These are phyloP conservation scores for Ceratothoa steindachneri DNA, from an alignment of 2,888 invertebrate species.

Conservation along the genomic window DNA sequence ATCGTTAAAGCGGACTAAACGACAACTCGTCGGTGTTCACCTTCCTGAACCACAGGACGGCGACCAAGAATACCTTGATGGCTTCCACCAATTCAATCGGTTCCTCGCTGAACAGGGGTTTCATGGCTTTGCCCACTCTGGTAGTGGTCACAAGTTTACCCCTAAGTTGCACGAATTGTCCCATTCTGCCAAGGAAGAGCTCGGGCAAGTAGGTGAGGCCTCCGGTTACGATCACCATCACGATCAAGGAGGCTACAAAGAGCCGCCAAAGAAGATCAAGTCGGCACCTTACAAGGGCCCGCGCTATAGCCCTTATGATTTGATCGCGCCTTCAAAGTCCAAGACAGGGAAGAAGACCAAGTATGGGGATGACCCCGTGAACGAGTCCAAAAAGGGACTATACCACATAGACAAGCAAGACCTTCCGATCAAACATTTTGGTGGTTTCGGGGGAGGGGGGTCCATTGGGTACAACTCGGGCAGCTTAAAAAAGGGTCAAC, in stretches of 20 bases:
- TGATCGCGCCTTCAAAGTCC: slow-evolving; percentile 29
- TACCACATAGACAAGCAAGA: slow-evolving; percentile 18
- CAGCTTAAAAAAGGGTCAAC: background rate
- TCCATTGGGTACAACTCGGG: slow-evolving; percentile 21
- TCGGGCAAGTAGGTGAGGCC: background rate
- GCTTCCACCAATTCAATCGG: background rate
- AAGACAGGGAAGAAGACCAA: slow-evolving; percentile 31
- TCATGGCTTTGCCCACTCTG: background rate
- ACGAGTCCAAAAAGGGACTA: slow-evolving; percentile 28
- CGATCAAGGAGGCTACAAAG: background rate
- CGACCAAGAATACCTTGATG: background rate
- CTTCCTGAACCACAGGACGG: background rate
- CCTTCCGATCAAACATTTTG: slow-evolving; percentile 29
- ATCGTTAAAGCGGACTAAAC: too few relatives aligned
- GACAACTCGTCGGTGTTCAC: slow-evolving; percentile 1
- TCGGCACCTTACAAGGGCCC: slow-evolving; percentile 37
- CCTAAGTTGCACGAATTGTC: background rate
- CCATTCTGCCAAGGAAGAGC: too few relatives aligned
- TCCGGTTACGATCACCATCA: background rate
- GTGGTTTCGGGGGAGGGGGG: slow-evolving; percentile 44
- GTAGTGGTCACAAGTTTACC: background rate
- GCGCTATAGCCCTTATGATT: slow-evolving; percentile 34
- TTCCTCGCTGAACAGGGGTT: background rate
- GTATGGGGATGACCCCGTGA: slow-evolving; percentile 42
- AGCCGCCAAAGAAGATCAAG: slow-evolving; percentile 10